Evolutionary conservation across 2,888 invertebrate species (phyloP).

Genomic region (Eupithecia insigniata): DNA sequence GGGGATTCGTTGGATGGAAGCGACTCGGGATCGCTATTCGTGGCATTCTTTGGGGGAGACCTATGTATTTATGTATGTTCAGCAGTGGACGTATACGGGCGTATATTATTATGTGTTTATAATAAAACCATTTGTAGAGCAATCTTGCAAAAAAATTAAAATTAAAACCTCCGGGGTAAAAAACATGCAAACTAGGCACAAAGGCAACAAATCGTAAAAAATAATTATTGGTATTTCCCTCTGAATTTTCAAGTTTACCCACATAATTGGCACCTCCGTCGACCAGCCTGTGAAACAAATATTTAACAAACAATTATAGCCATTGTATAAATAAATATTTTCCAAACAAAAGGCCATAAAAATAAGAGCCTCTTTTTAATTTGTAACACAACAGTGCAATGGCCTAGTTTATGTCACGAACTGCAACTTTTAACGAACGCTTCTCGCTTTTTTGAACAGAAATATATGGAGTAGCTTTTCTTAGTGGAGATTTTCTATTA

Average conservation of each 20-base stretch:
- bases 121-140: too few species aligned
- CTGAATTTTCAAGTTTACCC: not conserved
- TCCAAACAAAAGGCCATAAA: slow-evolving; percentile 37
- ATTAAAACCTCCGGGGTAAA: not conserved
- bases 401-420: slow-evolving; percentile 66
- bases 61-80: too few species aligned
- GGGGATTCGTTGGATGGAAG: too few species aligned
- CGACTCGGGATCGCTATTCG: too few species aligned
- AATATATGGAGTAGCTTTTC: slow-evolving; percentile 44
- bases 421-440: slow-evolving; percentile 55
- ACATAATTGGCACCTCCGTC: not conserved
- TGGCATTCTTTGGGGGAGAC: too few species aligned
- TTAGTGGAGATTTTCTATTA: not conserved
- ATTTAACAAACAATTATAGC: slow-evolving; percentile 8
- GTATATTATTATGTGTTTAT: too few species aligned
- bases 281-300: slow-evolving; percentile 4
- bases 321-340: slow-evolving; percentile 47
- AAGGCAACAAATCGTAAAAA: slow-evolving; percentile 4
- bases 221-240: slow-evolving; percentile 2
- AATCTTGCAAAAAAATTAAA: too few species aligned
- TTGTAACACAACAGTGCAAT: slow-evolving; percentile 39
- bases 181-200: not conserved
- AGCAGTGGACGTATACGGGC: too few species aligned
- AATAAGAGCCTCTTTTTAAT: slow-evolving; percentile 32
- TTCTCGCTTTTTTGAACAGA: slow-evolving; percentile 47